Evolutionary conservation across 2,797 vertebrate genomes (phyloP), one percentile per base, ranked within the genome.

Genomic region (Sardinella longiceps): DNA sequence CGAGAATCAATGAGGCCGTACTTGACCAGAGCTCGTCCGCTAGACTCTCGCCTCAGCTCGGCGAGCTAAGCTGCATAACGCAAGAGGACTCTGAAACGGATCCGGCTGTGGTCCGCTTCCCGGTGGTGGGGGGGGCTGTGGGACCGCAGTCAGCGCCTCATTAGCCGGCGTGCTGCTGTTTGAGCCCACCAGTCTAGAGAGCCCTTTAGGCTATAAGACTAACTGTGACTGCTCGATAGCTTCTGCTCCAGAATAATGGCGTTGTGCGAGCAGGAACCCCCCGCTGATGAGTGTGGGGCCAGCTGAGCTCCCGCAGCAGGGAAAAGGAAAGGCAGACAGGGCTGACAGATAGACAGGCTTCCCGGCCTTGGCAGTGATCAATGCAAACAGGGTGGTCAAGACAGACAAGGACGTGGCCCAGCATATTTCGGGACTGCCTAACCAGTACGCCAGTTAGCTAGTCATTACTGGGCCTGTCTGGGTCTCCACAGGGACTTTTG

Each of bases 381-480:
- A 60, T 60, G n/a, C 9, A 3, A 1, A 7, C 9, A 1, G 46
- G 0, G 23, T 10, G 25, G 23, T 60, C n/a, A 11, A 60, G 56
- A 25, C 56, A 25, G 56, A 53, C 23, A 25, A 58, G 56, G 56
- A 58, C 56, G 56, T 25, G n/a, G 56, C 56, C n/a, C n/a, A 25
- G 56, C 56, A 60, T 10, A 60, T 2, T 53, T 20, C 56, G 7
- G 1, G 23, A 7, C 23, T 60, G 56, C 23, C n/a, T 25, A 7
- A 25, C 56, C n/a, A 6, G 23, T 9, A 25, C n/a, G 25, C 56
- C 9, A 60, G 56, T 60, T 60, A 60, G 56, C 56, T 25, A 25
- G 56, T 60, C 56, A 60, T 60, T 60, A 60, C 56, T 60, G 56
- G 6, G 56, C 56, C 56, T 60, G 56, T 60, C 56, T 60, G 56